Base-by-base conservation (phyloP, 2,113 vertebrate species). In the Pipa parva region DNA sequence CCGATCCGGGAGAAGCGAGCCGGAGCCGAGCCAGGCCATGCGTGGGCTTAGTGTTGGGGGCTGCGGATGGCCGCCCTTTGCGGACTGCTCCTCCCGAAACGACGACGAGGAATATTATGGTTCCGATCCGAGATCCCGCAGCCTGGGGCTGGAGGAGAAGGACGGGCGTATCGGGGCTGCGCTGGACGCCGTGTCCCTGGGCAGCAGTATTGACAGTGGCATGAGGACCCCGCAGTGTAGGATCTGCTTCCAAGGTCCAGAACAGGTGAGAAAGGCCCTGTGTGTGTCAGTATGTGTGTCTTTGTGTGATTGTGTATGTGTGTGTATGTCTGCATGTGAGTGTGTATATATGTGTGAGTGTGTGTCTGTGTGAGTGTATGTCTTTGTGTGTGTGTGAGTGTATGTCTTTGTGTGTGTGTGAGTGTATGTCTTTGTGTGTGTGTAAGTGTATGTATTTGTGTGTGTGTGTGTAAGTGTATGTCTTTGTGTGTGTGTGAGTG, bases 211-310 rank as follows among this genome's bases (percentile, higher is more conserved):
- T 72, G 84, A 85, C 71, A 94, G 92, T 81, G 93, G 93, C 63
- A 87, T 91, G 80, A 87, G 92, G 74, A 91, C 87, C 73, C 92
- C 93, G 37, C 92, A 94, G 88, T 95, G 93, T 80, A 85, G 92
- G 75, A 95, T 95, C 87, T 95, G 93, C 73, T 95, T 95, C 85
- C 93, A 95, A 72, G 92, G 93, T 76, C 92, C 85, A 0, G 92
- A 95, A 80, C 93, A 95, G 92, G 93, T 95, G 83, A 76, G 78
- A 5, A 15, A 63, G 56, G 37, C 33, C 9, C 17, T 36, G 15
- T 31, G 33, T 1, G 7, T 36, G 33, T 33, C 31, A 49, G 2
- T 10, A 20, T 18, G 29, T 4, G 2, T 39, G 27, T 18, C 27
- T 10, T 17, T 42, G 21, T 46, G 15, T 24, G 13, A 15, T 24